Percentiles rank a stretch among this genome's conserved stretches.
Conservation (phyloP, 2,113 vertebrate genomes). For the Bothrops jararaca region DNA sequence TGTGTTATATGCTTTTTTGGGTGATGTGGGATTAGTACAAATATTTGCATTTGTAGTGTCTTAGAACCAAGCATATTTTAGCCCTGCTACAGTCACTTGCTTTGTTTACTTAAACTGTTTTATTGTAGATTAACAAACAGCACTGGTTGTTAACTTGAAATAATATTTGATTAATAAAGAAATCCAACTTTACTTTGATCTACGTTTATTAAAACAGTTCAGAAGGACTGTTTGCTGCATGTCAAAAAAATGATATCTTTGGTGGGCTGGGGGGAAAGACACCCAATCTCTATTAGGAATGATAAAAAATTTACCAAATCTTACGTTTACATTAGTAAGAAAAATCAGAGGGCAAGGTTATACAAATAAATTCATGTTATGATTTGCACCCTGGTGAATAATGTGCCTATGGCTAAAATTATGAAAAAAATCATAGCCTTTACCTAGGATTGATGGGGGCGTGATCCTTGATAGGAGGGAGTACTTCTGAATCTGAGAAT, state of each 20-base stretch:
- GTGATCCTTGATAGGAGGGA: neutral
- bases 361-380: constrained; percentile 19
- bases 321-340: constrained; percentile 39
- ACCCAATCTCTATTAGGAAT: constrained; percentile 35
- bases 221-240: constrained; percentile 12
- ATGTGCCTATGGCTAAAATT: constrained; percentile 16
- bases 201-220: constrained; percentile 49
- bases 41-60: constrained; percentile 45
- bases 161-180: constrained; percentile 56
- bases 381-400: constrained; percentile 25
- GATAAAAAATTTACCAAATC: constrained; percentile 39
- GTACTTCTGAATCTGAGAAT: neutral
- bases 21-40: constrained; percentile 26
- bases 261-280: neutral
- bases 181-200: constrained; percentile 56
- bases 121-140: constrained; percentile 52
- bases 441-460: neutral
- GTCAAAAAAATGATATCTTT: constrained; percentile 4
- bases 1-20: constrained; percentile 32
- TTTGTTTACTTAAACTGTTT: constrained; percentile 59
- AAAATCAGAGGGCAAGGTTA: constrained; percentile 15
- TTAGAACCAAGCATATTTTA: constrained; percentile 38
- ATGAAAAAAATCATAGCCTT: constrained; percentile 8
- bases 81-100: constrained; percentile 40
- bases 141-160: constrained; percentile 51